A percentile compares a stretch with the other conserved stretches of the same genome.
Conservation (phyloP, 2,888 invertebrate genomes). For the Tetropium fuscum region DNA sequence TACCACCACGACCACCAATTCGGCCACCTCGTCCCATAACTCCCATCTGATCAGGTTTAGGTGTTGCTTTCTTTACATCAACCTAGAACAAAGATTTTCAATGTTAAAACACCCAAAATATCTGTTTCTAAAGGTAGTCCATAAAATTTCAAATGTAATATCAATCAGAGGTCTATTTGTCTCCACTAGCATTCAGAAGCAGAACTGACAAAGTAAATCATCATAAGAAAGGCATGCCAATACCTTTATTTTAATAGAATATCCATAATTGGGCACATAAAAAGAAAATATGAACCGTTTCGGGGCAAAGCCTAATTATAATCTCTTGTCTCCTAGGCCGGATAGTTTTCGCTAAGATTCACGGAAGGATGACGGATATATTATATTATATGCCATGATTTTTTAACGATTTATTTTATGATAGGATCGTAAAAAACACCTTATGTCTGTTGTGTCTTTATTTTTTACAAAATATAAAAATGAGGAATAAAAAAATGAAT, state of each 20-base stretch:
- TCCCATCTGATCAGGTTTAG: slow-evolving; percentile 82
- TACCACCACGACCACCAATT: slow-evolving; percentile 76
- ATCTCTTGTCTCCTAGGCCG: too few species aligned
- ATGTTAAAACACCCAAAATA: neutral
- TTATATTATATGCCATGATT: too few species aligned
- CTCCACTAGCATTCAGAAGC: slow-evolving; percentile 49
- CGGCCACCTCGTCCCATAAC: slow-evolving; percentile 74
- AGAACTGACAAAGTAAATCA: slow-evolving; percentile 48
- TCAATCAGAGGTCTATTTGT: neutral
- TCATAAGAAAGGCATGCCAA: slow-evolving; percentile 30
- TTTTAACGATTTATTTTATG: too few species aligned
- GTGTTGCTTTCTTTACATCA: slow-evolving; percentile 95
- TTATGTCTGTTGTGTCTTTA: too few species aligned
- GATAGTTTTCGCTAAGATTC: too few species aligned
- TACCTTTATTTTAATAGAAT: slow-evolving; percentile 2
- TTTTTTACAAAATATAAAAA: too few species aligned
- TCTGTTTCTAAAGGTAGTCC: neutral
- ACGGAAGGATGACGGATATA: too few species aligned
- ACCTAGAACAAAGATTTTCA: slow-evolving; percentile 69
- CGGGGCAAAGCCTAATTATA: too few species aligned
- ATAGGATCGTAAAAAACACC: too few species aligned
- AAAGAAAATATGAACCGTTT: too few species aligned
- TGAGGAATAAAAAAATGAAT: too few species aligned
- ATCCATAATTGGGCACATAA: too few species aligned
- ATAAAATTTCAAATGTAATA: neutral